A percentile compares a stretch with the other conserved stretches of the same genome.
These are phyloP conservation scores for Bombycilla garrulus DNA, from an alignment of 2,113 vertebrate genomes.

Conservation along the genomic window DNA sequence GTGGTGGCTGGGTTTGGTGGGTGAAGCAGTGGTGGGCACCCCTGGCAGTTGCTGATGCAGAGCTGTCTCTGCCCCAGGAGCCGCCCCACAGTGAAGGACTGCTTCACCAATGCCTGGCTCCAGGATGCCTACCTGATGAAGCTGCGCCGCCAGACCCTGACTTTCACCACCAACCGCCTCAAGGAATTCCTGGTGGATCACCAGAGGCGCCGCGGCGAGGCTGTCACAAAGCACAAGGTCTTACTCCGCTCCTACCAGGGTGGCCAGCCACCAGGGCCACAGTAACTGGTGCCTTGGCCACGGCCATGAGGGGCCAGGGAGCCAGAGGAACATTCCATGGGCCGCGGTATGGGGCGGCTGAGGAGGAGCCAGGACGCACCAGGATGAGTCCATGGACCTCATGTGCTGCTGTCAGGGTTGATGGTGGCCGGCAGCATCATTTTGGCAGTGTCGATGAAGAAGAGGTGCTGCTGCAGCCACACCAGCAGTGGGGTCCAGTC, in stretches of 20 bases:
- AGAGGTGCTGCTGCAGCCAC: not conserved
- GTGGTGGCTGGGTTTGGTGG: not conserved
- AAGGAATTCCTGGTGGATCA: conserved; percentile 95
- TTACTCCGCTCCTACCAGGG: conserved; percentile 91
- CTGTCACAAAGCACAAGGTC: conserved; percentile 94
- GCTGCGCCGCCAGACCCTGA: conserved; percentile 93
- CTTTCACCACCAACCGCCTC: conserved; percentile 93
- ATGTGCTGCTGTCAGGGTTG: not conserved
- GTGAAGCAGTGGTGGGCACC: not conserved
- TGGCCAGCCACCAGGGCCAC: conserved; percentile 72
- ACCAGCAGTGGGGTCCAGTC: not conserved
- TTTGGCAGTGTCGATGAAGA: not conserved
- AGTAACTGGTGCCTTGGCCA: conserved; percentile 63
- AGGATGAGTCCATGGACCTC: conserved; percentile 2
- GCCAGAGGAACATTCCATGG: conserved; percentile 75
- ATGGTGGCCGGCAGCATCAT: not conserved
- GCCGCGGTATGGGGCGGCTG: not conserved
- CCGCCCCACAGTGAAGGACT: conserved; percentile 93
- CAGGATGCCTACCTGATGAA: conserved; percentile 98
- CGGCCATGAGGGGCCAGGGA: not conserved
- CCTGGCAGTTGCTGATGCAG: rapidly evolving
- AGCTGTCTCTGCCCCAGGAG: conserved; percentile 75
- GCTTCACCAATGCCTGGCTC: conserved; percentile 92
- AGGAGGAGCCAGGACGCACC: not conserved
- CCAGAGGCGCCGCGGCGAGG: conserved; percentile 78